phyloP scores from a whole-genome alignment of 2,797 vertebrate genomes.

The Alosa sapidissima region DNA sequence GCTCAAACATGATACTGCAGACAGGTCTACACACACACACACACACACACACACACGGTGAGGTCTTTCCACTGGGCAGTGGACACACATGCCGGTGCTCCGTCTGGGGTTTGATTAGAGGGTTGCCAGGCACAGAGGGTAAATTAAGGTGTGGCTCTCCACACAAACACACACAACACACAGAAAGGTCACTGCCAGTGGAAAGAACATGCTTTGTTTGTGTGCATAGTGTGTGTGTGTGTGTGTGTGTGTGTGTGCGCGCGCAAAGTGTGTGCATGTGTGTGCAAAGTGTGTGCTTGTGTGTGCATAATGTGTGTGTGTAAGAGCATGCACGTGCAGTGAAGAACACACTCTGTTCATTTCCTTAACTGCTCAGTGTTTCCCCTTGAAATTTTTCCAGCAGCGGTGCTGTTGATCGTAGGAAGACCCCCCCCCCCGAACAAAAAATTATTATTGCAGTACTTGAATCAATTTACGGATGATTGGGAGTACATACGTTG shows the following conservation, averaged over 20 bases:
- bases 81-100: neutral
- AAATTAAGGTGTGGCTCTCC: slow-evolving; percentile 9
- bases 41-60: neutral
- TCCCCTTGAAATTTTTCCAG: too few species aligned
- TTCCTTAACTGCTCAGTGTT: neutral
- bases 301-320: neutral
- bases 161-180: neutral
- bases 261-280: neutral
- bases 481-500: too few species aligned
- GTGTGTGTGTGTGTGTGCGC: neutral
- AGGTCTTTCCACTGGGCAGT: neutral
- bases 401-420: too few species aligned
- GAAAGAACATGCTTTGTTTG: neutral
- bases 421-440: too few species aligned
- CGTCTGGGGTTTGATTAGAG: neutral
- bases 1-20: neutral
- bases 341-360: neutral
- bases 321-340: neutral
- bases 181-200: neutral
- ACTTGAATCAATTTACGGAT: too few species aligned
- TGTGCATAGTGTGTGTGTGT: neutral
- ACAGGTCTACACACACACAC: neutral
- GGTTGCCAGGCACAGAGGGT: slow-evolving; percentile 9
- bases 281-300: neutral
- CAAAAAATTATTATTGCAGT: too few species aligned